These are phyloP conservation scores for Halcyon badia DNA, from an alignment of 2,797 vertebrate species.

Conservation along the genomic window DNA sequence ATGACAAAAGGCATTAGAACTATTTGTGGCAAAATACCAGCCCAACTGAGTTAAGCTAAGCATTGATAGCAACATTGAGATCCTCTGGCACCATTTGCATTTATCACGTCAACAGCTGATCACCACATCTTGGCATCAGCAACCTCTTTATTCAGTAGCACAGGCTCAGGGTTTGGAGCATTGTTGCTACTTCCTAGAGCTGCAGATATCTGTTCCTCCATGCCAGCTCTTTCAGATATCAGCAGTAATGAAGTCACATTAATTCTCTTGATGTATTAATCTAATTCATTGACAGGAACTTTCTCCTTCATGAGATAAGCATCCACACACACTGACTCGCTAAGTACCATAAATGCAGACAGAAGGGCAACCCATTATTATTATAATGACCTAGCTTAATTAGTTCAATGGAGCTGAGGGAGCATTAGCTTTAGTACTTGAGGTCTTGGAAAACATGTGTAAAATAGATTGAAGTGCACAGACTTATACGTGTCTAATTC, in stretches of 20 bases:
- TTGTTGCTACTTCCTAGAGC: conserved; percentile 9
- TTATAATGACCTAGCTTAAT: conserved; percentile 41
- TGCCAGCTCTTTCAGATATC: conserved; percentile 49
- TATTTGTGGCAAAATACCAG: background rate
- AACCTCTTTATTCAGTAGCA: background rate
- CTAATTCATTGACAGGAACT: conserved; percentile 63
- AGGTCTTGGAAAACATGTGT: conserved; percentile 23
- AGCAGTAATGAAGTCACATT: conserved; percentile 55
- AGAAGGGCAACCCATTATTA: conserved; percentile 57
- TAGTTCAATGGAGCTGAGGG: conserved; percentile 56
- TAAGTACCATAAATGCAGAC: conserved; percentile 62
- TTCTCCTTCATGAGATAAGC: conserved; percentile 24
- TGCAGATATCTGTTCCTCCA: conserved; percentile 8
- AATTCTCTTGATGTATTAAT: conserved; percentile 62
- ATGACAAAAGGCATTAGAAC: background rate
- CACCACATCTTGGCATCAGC: background rate
- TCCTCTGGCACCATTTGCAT: background rate
- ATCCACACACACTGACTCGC: conserved; percentile 44
- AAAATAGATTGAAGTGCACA: conserved; percentile 54
- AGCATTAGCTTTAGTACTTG: conserved; percentile 54
- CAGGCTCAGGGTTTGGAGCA: background rate
- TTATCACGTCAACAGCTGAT: background rate
- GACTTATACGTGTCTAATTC: conserved; percentile 3
- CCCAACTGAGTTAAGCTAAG: background rate
- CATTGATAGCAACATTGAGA: background rate